phyloP scores from a whole-genome alignment of 2,113 vertebrate species.

The Triplophysa tibetana region DNA sequence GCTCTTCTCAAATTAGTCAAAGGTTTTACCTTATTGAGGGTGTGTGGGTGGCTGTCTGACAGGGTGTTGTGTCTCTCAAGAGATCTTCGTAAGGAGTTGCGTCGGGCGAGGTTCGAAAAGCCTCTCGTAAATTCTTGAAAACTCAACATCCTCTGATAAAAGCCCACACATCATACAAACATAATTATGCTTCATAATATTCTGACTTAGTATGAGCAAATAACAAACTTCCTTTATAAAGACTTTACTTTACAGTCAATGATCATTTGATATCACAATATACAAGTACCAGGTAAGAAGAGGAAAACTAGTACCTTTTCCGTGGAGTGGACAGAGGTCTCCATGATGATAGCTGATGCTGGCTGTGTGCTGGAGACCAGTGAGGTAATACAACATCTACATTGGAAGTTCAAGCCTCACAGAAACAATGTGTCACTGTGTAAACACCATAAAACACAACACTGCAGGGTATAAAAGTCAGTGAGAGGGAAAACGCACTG shows the following conservation, averaged over 20 bases:
- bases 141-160: constrained; percentile 47
- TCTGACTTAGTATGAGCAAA: not conserved
- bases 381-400: constrained; percentile 27
- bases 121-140: constrained; percentile 57
- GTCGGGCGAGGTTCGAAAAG: constrained; percentile 46
- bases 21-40: constrained; percentile 49
- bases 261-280: not conserved
- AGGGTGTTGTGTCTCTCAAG: constrained; percentile 45
- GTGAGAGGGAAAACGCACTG: constrained; percentile 55
- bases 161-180: not conserved
- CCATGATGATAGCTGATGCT: constrained; percentile 40
- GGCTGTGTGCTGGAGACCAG: constrained; percentile 36
- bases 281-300: not conserved
- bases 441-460: constrained; percentile 59
- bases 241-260: not conserved
- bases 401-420: constrained; percentile 40
- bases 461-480: constrained; percentile 53
- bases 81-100: constrained; percentile 45
- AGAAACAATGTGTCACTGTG: constrained; percentile 50
- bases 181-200: not conserved
- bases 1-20: not conserved
- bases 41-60: constrained; percentile 31
- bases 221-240: not conserved
- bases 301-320: constrained; percentile 50
- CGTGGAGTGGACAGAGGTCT: constrained; percentile 30